Base-by-base conservation (phyloP, 2,888 invertebrate genomes). In the Zygaena filipendulae region DNA sequence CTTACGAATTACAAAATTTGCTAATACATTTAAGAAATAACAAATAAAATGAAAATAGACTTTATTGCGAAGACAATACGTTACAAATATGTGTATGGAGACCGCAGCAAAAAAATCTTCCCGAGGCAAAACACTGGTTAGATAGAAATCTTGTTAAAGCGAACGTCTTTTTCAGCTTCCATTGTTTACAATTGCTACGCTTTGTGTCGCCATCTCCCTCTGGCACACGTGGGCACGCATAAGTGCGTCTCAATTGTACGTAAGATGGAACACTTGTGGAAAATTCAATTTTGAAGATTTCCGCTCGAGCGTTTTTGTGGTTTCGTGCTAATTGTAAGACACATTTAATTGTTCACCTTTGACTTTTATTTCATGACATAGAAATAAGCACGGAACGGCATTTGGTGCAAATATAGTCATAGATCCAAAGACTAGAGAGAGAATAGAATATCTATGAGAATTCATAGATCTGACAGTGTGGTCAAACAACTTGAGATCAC, bases 101-200 rank as follows among this genome's bases (percentile, higher is more conserved):
- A n/a, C n/a, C n/a, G n/a, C n/a, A n/a, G 11, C n/a, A 11, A n/a
- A 11, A 7, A 4, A 11, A 10, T 18, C n/a, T 11, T 64, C 68
- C 69, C 62, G 55, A 55, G 68, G 75, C 70, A 66, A 68, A 68
- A 70, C 60, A 66, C 61, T 68, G 57, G 51, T 31, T 43, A 66
- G 74, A 74, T 75, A 67, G 66, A 60, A 70, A 75, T 77, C 77
- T 74, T 74, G 69, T 62, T 74, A 72, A 70, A 66, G 69, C 66
- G 74, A 70, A 74, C 60, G 77, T 77, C 77, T 77, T 77, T 77
- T 75, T 71, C 77, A 77, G 77, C 59, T 57, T 40, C 66, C 59
- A 71, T 75, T 77, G 75, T 77, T 72, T 74, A 77, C 75, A 77
- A 72, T 75, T 70, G 72, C 71, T 70, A 62, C 63, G 62, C 71